These are phyloP conservation scores for Agapostemon virescens DNA, from an alignment of 2,888 invertebrate species.

Conservation along the genomic window DNA sequence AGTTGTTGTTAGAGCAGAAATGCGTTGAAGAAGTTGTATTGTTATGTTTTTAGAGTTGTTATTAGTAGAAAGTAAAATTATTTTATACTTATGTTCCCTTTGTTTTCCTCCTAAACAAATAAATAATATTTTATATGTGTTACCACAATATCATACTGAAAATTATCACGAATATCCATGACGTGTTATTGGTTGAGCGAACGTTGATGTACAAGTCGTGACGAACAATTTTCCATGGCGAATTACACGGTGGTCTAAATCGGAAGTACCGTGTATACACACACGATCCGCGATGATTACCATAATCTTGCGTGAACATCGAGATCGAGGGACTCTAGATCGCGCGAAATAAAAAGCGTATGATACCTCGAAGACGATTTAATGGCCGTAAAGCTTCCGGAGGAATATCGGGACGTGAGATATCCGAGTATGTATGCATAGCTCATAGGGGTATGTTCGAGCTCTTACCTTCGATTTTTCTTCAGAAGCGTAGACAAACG, in stretches of 20 bases:
- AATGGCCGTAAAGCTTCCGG: constrained; percentile 24
- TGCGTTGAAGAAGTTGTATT: no score
- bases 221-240: background rate
- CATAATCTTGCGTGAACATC: constrained; percentile 13
- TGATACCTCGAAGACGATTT: constrained; percentile 22
- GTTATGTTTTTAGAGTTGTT: no score
- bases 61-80: no score
- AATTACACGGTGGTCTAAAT: background rate
- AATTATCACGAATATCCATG: background rate
- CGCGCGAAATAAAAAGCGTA: constrained; percentile 23
- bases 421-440: constrained; percentile 44
- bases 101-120: no score
- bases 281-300: background rate
- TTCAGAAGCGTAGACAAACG: constrained; percentile 26
- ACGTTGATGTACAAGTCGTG: background rate
- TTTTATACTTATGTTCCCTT: no score
- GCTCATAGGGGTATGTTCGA: constrained; percentile 24
- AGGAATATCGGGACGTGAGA: constrained; percentile 38
- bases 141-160: no score
- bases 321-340: no score
- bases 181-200: background rate
- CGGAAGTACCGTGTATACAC: background rate
- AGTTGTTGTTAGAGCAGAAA: no score
- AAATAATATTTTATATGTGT: no score
- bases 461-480: constrained; percentile 53